A percentile compares a stretch with the other conserved stretches of the same genome.
Evolutionary conservation across 2,113 vertebrate genomes (phyloP).

Genomic region (Proterorhinus semilunaris): DNA sequence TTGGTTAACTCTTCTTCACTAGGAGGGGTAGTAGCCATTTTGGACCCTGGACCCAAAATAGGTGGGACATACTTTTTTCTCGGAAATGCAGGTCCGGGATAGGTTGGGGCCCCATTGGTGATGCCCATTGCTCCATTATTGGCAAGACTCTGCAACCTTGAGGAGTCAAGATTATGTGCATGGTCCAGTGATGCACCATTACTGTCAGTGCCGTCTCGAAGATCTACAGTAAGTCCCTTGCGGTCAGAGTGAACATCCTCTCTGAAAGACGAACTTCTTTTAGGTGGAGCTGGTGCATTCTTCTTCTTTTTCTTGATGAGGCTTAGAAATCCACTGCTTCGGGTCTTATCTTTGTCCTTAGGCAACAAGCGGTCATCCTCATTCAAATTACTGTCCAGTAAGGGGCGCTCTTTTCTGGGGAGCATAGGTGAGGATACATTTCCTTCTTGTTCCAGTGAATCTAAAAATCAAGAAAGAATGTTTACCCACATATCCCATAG

Average conservation of each 20-base stretch:
- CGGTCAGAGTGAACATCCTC: conserved; percentile 83
- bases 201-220: conserved; percentile 74
- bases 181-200: conserved; percentile 66
- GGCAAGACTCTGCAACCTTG: conserved; percentile 75
- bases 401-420: conserved; percentile 85
- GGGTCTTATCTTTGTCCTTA: conserved; percentile 89
- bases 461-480: conserved; percentile 68
- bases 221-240: conserved; percentile 64
- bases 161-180: conserved; percentile 62
- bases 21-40: conserved; percentile 68
- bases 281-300: conserved; percentile 88
- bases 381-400: conserved; percentile 79
- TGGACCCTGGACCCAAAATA: conserved; percentile 65
- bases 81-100: conserved; percentile 79
- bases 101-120: conserved; percentile 82
- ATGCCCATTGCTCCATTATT: conserved; percentile 76
- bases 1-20: conserved; percentile 83
- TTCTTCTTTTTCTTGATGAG: conserved; percentile 98
- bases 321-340: conserved; percentile 87
- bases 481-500: not conserved
- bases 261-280: conserved; percentile 94
- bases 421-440: conserved; percentile 85
- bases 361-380: conserved; percentile 91
- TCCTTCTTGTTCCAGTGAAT: conserved; percentile 81
- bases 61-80: conserved; percentile 83